Evolutionary conservation across 2,888 invertebrate genomes (phyloP).

Genomic region (Nemapogon koenigi): DNA sequence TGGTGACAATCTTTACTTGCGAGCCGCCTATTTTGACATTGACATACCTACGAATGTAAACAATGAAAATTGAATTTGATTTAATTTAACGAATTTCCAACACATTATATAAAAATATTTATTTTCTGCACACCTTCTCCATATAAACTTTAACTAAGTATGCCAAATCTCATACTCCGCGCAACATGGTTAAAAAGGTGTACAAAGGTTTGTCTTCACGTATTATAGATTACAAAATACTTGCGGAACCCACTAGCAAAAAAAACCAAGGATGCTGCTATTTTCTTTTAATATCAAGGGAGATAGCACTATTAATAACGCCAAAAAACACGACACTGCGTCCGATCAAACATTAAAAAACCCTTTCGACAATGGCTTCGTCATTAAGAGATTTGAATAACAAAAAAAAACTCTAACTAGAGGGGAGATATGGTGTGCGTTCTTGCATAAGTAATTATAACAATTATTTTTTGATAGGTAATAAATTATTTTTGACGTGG

Average conservation of each 20-base stretch:
- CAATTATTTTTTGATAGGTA: conserved; percentile 59
- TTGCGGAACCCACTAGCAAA: too few species aligned
- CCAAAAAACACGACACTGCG: conserved; percentile 20
- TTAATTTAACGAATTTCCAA: too few species aligned
- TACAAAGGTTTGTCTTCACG: too few species aligned
- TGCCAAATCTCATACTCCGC: too few species aligned
- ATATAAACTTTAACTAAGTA: too few species aligned
- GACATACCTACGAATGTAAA: too few species aligned
- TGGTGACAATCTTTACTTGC: conserved; percentile 10
- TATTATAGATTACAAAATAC: too few species aligned
- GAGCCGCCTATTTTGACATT: conserved; percentile 2
- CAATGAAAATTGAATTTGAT: too few species aligned
- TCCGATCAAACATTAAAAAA: conserved; percentile 25
- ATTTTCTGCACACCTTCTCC: too few species aligned
- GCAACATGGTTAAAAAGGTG: too few species aligned
- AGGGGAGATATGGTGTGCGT: conserved; percentile 36
- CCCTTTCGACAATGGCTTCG: conserved; percentile 35
- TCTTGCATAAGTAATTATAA: conserved; percentile 58
- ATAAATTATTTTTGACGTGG: conserved; percentile 49
- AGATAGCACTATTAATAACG: conserved; percentile 13
- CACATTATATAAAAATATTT: too few species aligned
- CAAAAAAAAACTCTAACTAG: conserved; percentile 32
- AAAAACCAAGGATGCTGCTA: too few species aligned
- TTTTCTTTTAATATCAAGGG: conserved; percentile 4
- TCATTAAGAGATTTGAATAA: conserved; percentile 58